Percentiles rank a stretch among this genome's conserved stretches.
Evolutionary conservation across 1,140 invertebrate genomes (phyloP).

Genomic region (Vanessa tameamea): DNA sequence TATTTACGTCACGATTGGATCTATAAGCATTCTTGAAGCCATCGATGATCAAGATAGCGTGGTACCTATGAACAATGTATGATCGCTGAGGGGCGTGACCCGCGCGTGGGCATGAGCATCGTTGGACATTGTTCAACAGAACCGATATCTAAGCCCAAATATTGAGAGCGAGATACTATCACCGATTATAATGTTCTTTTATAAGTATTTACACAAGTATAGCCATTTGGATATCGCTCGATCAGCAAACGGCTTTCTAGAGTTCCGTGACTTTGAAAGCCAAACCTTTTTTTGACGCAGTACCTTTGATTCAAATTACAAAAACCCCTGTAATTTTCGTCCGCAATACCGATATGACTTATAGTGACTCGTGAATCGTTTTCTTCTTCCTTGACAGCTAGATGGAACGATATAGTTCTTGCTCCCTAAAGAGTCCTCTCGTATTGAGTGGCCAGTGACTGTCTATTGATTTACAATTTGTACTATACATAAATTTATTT

Average conservation of each 20-base stretch:
- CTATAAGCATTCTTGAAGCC: slow-evolving; percentile 57
- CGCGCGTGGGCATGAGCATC: slow-evolving; percentile 62
- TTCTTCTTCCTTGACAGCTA: too few species aligned
- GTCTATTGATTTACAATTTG: too few species aligned
- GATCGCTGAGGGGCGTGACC: slow-evolving; percentile 58
- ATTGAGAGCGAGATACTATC: slow-evolving; percentile 68
- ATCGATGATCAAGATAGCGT: slow-evolving; percentile 56
- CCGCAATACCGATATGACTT: too few species aligned
- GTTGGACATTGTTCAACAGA: slow-evolving; percentile 66
- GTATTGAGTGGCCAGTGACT: too few species aligned
- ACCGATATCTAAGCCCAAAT: slow-evolving; percentile 58
- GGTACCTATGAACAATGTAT: slow-evolving; percentile 60
- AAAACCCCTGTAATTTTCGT: too few species aligned
- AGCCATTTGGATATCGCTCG: slow-evolving; percentile 39
- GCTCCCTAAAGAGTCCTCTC: too few species aligned
- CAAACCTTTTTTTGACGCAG: background rate
- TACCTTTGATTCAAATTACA: too few species aligned
- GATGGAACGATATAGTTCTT: too few species aligned
- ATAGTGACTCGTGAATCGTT: too few species aligned
- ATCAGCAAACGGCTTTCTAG: background rate
- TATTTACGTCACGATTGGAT: slow-evolving; percentile 56
- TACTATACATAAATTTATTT: too few species aligned
- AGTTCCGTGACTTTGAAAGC: background rate
- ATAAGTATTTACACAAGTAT: slow-evolving; percentile 72
- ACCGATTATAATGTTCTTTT: slow-evolving; percentile 70